Evolutionary conservation across 2,797 vertebrate species (phyloP), one percentile per base, ranked within the genome.

Genomic region (Lutjanus argentimaculatus): DNA sequence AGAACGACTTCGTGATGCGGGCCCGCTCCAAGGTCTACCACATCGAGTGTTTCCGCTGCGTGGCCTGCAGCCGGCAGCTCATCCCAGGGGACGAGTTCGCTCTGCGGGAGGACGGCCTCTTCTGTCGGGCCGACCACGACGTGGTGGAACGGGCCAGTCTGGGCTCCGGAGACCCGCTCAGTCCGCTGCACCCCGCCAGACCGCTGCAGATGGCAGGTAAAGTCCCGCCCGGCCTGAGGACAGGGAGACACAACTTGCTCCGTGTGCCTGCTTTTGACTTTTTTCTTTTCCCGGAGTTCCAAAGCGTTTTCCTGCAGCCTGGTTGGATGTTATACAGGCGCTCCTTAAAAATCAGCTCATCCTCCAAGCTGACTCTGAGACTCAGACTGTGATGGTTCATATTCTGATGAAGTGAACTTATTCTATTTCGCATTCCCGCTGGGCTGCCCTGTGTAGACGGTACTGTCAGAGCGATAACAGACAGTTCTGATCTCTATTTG

Each of bases 181-280:
- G 98, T 81, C 98, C 98, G 61, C 92, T 98, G 81, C 98, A 99
- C 85, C 97, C 97, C 0, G 95, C 97, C 59, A 93, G 97, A 90
- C 97, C 97, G 64, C 96, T 98, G 91, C 98, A 99, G 95, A 98
- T 99, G 98, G 97, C 98, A 97, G 98, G 98, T 99, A 97, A 94
- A 89, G 82, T 82, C 79, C 75, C 70, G 30, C 14, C 52, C 5
- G 53, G 53, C 43, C 43, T 2, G 62, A 75, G 67, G 49, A 45
- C 40, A 14, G 48, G 67, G 66, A 22, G 17, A 19, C 46, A 6
- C 7, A 49, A 42, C 8, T 12, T 42, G 59, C 5, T 66, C 43
- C 11, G 10, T 1, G 52, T 30, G 19, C 57, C 5, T 42, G 22
- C 14, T 51, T 65, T 8, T 25, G 9, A 57, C 53, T 36, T 55